These are phyloP conservation scores for Silvanus unidentatus DNA, from an alignment of 2,888 invertebrate species.

Conservation along the genomic window DNA sequence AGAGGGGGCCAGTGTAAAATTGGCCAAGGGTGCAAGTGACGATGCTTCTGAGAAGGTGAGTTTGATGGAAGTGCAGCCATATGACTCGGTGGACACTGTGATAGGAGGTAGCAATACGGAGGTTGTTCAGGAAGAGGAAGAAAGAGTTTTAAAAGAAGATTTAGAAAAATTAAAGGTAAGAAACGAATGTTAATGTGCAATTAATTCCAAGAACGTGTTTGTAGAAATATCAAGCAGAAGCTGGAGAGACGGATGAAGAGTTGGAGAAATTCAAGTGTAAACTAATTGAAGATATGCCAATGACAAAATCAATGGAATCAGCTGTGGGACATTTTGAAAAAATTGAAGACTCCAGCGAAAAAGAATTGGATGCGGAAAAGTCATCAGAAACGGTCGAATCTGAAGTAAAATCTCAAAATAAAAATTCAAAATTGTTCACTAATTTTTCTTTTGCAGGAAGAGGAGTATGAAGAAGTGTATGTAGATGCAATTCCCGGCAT, in stretches of 20 bases:
- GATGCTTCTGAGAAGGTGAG: too few relatives aligned
- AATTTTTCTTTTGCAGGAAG: constrained; percentile 19
- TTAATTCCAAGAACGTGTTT: background rate
- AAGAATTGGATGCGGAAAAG: background rate
- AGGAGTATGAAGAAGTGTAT: constrained; percentile 33
- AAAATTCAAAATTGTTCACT: background rate
- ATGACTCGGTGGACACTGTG: constrained; percentile 26
- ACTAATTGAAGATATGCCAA: constrained; percentile 28
- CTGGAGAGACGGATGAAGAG: constrained; percentile 32
- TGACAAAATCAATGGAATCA: constrained; percentile 22
- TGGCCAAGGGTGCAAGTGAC: too few relatives aligned
- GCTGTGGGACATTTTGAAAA: constrained; percentile 21
- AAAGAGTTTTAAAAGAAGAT: constrained; percentile 24
- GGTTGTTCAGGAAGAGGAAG: constrained; percentile 19
- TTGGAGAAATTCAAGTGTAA: constrained; percentile 31
- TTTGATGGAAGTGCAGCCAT: constrained; percentile 7
- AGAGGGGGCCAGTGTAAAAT: too few relatives aligned
- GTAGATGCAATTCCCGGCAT: constrained; percentile 55
- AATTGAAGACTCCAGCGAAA: background rate
- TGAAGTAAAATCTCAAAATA: background rate
- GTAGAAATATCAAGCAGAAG: constrained; percentile 18
- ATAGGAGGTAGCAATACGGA: constrained; percentile 21
- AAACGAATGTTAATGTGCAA: background rate
- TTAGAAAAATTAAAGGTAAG: constrained; percentile 24
- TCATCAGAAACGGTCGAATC: background rate